Percentiles rank a stretch among this genome's conserved stretches.
Evolutionary conservation across 1,140 invertebrate species (phyloP).

Genomic region (Cyphomyrmex costatus): DNA sequence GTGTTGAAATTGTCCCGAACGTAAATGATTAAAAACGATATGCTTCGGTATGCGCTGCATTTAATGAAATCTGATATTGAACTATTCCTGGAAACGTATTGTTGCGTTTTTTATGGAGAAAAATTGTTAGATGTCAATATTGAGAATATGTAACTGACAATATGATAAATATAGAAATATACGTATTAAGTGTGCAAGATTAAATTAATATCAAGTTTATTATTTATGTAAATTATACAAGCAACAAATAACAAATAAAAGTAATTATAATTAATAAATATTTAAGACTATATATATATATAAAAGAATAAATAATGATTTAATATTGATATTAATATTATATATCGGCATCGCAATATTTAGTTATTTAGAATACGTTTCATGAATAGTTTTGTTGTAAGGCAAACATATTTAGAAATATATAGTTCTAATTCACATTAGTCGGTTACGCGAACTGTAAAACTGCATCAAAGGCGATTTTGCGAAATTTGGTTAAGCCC

Average conservation of each 20-base stretch:
- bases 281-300: background rate
- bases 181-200: conserved; percentile 15
- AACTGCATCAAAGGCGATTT: conserved; percentile 45
- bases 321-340: background rate
- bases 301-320: background rate
- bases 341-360: background rate
- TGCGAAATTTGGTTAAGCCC: conserved; percentile 48
- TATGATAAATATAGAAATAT: background rate
- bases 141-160: background rate
- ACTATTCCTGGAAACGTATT: background rate
- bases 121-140: background rate
- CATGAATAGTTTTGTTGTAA: background rate
- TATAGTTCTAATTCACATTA: conserved; percentile 25
- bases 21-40: conserved; percentile 57
- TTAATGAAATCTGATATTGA: conserved; percentile 56
- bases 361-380: background rate
- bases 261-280: background rate
- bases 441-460: conserved; percentile 3
- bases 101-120: conserved; percentile 15
- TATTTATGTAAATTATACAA: background rate
- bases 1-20: conserved; percentile 45
- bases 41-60: background rate
- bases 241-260: background rate
- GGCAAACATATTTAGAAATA: conserved; percentile 3
- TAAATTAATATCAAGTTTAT: background rate